phyloP scores from a whole-genome alignment of 2,113 vertebrate genomes.

The Poeciliopsis turrubarensis region DNA sequence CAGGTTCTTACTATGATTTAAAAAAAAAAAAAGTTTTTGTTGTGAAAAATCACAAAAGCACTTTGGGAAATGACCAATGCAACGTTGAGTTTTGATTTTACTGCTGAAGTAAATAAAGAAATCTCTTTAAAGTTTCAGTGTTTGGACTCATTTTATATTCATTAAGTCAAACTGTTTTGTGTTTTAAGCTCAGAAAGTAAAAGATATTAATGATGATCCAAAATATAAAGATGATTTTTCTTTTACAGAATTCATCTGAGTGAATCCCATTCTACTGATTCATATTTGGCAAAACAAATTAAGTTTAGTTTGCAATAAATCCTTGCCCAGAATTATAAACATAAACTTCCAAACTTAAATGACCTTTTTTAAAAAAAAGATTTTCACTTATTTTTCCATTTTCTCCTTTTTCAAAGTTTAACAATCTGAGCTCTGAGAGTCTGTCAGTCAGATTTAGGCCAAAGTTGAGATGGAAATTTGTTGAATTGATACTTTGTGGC shows the following conservation, averaged over 20 bases:
- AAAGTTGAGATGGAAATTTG: neutral
- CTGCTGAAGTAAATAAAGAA: neutral
- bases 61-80: neutral
- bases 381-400: neutral
- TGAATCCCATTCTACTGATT: too few relatives aligned
- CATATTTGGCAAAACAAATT: too few relatives aligned
- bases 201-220: too few relatives aligned
- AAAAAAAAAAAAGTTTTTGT: neutral
- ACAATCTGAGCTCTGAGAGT: conserved; percentile 4
- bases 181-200: too few relatives aligned
- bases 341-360: neutral
- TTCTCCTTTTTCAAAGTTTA: neutral
- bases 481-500: neutral
- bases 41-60: neutral
- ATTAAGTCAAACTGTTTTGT: too few relatives aligned
- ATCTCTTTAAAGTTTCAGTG: neutral
- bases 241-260: too few relatives aligned
- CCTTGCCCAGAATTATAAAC: neutral
- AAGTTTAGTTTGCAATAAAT: too few relatives aligned
- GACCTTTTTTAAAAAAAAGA: neutral
- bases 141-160: neutral
- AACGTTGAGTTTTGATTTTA: neutral
- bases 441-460: conserved; percentile 14
- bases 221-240: too few relatives aligned
- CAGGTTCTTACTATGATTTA: neutral